phyloP scores from a whole-genome alignment of 2,888 invertebrate genomes.

The Operophtera brumata region DNA sequence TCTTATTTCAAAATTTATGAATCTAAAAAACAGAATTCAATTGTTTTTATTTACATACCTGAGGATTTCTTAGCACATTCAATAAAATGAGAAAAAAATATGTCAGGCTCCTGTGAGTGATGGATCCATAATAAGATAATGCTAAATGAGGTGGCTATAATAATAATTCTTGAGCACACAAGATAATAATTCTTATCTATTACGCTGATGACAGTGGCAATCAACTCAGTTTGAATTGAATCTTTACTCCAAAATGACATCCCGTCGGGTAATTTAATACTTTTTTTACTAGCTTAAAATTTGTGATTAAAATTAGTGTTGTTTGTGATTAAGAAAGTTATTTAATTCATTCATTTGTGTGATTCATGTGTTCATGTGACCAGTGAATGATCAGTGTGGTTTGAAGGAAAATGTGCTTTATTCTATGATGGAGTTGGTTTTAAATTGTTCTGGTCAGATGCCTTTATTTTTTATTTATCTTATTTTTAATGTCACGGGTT shows the following conservation, averaged over 20 bases:
- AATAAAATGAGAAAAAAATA: conserved; percentile 16
- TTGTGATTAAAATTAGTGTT: conserved; percentile 13
- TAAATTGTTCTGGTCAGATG: conserved; percentile 6
- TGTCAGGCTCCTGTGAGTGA: conserved; percentile 46
- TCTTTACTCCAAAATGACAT: conserved; percentile 67
- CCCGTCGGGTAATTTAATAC: conserved; percentile 63
- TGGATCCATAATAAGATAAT: conserved; percentile 43
- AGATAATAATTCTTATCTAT: conserved; percentile 70
- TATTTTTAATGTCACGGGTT: background rate
- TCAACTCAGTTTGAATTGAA: conserved; percentile 66
- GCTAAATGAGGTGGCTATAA: conserved; percentile 32
- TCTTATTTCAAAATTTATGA: background rate
- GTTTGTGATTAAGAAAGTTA: conserved; percentile 25
- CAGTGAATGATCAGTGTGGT: conserved; percentile 18
- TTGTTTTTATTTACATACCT: conserved; percentile 17
- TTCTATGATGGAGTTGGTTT: conserved; percentile 11
- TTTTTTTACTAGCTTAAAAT: conserved; percentile 33
- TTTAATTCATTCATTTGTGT: background rate
- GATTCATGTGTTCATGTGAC: conserved; percentile 19
- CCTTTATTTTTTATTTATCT: background rate
- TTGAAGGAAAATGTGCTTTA: conserved; percentile 18
- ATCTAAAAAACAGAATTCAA: background rate
- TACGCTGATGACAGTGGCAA: conserved; percentile 59
- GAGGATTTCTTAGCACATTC: background rate
- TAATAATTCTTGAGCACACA: conserved; percentile 52